Conservation (phyloP, 2,888 invertebrate species). For the Galerucella nymphaeae region DNA sequence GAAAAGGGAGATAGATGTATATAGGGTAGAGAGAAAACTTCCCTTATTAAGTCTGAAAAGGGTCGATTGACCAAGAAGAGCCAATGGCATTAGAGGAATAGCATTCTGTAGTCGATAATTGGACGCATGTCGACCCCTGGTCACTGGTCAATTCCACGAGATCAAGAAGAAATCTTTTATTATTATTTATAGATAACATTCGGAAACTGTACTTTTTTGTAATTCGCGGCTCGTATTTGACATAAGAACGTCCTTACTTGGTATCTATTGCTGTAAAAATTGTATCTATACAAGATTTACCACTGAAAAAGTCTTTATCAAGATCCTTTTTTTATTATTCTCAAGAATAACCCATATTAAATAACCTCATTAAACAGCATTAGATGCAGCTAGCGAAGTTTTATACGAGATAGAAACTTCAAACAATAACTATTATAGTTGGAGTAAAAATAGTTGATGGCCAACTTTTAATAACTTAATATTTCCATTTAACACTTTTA, state of each 20-base stretch:
- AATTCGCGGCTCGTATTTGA: too few species aligned
- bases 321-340: too few species aligned
- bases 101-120: constrained; percentile 26
- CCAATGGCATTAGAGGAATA: constrained; percentile 23
- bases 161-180: not conserved
- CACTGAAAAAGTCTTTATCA: too few species aligned
- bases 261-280: too few species aligned
- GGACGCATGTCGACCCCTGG: constrained; percentile 37
- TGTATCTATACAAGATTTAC: too few species aligned
- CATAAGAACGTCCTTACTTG: too few species aligned
- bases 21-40: constrained; percentile 15
- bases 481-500: not conserved
- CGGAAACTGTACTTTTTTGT: too few species aligned
- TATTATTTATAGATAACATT: too few species aligned
- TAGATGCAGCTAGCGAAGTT: not conserved
- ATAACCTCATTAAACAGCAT: not conserved
- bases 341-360: too few species aligned
- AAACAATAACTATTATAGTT: not conserved
- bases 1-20: not conserved
- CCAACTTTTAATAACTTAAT: not conserved
- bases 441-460: not conserved
- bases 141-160: not conserved
- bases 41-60: constrained; percentile 10
- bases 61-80: constrained; percentile 34
- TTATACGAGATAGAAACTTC: not conserved